These are phyloP conservation scores for Psephotus haematonotus DNA, from an alignment of 2,113 vertebrate genomes.

Conservation along the genomic window DNA sequence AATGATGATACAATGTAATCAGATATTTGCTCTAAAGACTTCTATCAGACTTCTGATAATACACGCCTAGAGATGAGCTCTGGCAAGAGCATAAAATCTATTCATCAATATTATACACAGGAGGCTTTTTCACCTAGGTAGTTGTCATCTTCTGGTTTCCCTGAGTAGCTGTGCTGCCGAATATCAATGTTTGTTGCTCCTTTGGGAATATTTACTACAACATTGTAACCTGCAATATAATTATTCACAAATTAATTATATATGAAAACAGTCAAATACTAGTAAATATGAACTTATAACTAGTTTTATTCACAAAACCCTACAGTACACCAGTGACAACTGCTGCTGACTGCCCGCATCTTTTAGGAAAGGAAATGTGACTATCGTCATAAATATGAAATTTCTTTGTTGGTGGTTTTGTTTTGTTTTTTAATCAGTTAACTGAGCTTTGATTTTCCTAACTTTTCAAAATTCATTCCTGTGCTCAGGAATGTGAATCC, in stretches of 20 bases:
- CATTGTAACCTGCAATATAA: slow-evolving; percentile 88
- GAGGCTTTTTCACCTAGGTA: slow-evolving; percentile 90
- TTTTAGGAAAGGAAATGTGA: background rate
- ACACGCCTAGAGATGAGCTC: background rate
- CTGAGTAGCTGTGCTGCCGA: slow-evolving; percentile 94
- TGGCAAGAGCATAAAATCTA: background rate
- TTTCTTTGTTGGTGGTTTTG: background rate
- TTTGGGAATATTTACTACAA: slow-evolving; percentile 89
- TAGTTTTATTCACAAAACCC: background rate
- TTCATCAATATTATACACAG: background rate
- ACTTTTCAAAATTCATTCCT: background rate
- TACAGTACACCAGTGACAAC: background rate
- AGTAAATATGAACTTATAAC: background rate
- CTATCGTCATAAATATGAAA: background rate
- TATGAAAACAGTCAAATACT: background rate
- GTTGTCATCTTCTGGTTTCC: slow-evolving; percentile 94
- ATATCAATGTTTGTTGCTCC: slow-evolving; percentile 95
- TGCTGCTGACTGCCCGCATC: background rate
- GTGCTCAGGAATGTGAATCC: background rate
- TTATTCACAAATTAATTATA: slow-evolving; percentile 29
- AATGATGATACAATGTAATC: background rate
- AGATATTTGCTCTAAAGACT: background rate
- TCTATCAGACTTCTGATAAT: background rate
- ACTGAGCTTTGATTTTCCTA: background rate
- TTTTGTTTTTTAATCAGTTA: background rate